Evolutionary conservation across 2,113 vertebrate genomes (phyloP), one percentile per base, ranked within the genome.

Genomic region (Neotoma lepida): DNA sequence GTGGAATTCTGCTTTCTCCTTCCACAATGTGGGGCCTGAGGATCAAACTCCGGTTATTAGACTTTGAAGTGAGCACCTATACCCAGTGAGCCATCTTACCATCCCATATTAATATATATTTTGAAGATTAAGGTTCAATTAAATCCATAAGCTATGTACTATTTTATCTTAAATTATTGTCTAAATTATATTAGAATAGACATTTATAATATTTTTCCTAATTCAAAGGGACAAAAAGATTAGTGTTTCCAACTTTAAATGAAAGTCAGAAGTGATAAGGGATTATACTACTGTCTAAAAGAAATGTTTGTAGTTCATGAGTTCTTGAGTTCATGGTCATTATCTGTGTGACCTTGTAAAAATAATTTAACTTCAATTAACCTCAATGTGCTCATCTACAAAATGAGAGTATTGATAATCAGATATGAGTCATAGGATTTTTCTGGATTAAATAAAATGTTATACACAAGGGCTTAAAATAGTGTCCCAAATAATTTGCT

Each of bases 111-210:
- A 51, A 15, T 56, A 76, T 71, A 92, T 6, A 54, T 94, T 94
- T 87, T 73, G 28, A 88, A 61, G 44, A 89, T 58, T 92, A 58
- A 88, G 90, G 68, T 92, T 86, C 63, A 90, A 15, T 76, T 74
- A 51, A 92, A 89, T 90, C 73, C 92, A 68, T 89, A 93, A 90
- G 9, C 26, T 85, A 35, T 58, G 26, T 39, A n/a, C 22, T 81
- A 86, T 90, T 88, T 96, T 86, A 88, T 86, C 15, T 22, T 78
- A 95, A 96, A 78, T 4, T 28, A 22, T 82, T 81, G 6, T 73
- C 39, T 85, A 77, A n/a, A 24, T 86, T 44, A 94, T 82, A 54
- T 94, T 92, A 93, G 63, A 74, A 61, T 33, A 51, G 33, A 49
- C 6, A 74, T 41, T 82, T 86, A n/a, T 51, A 68, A 46, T 30